Percentiles rank a stretch among this genome's conserved stretches.
Evolutionary conservation across 2,888 invertebrate genomes (phyloP).

Genomic region (Limnephilus auricula): DNA sequence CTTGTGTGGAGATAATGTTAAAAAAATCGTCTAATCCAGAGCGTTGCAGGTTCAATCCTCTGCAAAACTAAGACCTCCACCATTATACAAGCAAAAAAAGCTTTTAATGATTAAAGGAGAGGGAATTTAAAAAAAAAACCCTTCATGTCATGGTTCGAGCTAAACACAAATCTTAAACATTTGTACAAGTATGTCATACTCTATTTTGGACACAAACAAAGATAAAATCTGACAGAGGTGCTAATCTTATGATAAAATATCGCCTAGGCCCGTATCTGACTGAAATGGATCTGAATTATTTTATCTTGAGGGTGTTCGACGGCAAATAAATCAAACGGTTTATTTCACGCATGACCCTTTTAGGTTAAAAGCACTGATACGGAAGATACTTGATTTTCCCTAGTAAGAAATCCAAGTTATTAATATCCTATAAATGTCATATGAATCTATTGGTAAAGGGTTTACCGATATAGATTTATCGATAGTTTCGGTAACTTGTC

Average conservation of each 20-base stretch:
- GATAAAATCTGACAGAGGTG: neutral
- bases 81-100: no score
- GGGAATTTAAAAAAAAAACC: no score
- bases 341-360: neutral
- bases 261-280: neutral
- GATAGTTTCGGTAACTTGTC: no score
- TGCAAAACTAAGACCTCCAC: no score
- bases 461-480: no score
- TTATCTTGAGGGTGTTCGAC: neutral
- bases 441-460: no score
- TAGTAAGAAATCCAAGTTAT: neutral
- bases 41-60: no score
- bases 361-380: neutral
- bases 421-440: neutral
- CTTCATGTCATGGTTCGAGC: neutral
- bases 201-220: neutral
- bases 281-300: slow-evolving; percentile 2
- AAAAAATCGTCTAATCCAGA: no score
- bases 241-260: neutral
- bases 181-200: neutral
- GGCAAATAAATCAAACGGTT: slow-evolving; percentile 27
- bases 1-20: no score
- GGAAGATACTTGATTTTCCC: neutral
- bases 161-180: neutral
- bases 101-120: no score